Evolutionary conservation across 1,140 invertebrate species (phyloP), one percentile per base, ranked within the genome.

Genomic region (Zaprionus davidi): DNA sequence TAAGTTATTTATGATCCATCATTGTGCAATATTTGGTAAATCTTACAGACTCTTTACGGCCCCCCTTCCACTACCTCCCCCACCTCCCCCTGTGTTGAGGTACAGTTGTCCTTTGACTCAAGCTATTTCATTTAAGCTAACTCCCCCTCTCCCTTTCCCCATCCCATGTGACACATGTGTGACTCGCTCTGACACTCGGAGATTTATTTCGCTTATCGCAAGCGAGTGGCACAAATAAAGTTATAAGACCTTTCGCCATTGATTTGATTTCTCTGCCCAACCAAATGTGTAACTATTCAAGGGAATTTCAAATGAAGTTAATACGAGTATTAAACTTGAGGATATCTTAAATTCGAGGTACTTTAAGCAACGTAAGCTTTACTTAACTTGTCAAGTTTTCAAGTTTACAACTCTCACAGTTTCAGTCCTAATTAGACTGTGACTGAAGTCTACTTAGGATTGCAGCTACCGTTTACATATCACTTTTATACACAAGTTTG

Each of bases 1-100:
- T 91, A 91, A 91, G 88, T 91, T 91, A 91, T 91, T 91, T 91
- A 91, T 91, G 88, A 91, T 91, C 88, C 83, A 91, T 91, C 88
- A 91, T 91, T 91, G 88, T 82, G 79, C 83, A 91, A 91, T 91
- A 90, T 90, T 90, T 90, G 85, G 85, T 82, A 68, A 90, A 80
- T 90, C 85, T 85, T 90, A 83, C 71, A 78, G 81, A 82, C 64
- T 88, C 90, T 88, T 88, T 88, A 88, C 85, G 73, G 78, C 69
- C 76, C 56, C 69, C 49, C 76, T 24, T 9, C 28, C 9, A 3
- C 12, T 7, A 9, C 41, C 17, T 28, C 26, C n/a, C 3, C 17
- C 6, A 20, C 17, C 11, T 12, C 20, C 17, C n/a, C 44, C 38
- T 28, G 6, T 11, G 28, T 24, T 6, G 75, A 78, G 74, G 82